Evolutionary conservation across 2,888 invertebrate species (phyloP), one percentile per base, ranked within the genome.

Genomic region (Eudasyphora cyanicolor): DNA sequence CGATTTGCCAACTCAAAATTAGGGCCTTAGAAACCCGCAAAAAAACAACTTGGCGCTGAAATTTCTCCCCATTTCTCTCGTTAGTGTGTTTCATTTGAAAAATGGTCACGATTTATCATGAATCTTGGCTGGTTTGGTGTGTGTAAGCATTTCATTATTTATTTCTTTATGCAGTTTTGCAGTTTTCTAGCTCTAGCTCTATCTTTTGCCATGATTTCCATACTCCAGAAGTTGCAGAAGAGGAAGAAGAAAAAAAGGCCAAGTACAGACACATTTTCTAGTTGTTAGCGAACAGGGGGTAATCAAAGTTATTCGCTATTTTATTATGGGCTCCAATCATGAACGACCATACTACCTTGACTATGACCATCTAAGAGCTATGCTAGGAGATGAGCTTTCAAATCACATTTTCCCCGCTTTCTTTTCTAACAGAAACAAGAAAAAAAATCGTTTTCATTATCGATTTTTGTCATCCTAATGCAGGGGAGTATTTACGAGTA

Each of bases 31-130:
- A 71, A 32, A 69, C 54, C 32, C 35, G 10, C 8, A 8, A 29
- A 74, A 14, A 38, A 51, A 70, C 67, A 27, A 62, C 64, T 19
- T 17, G 54, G 35, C 62, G 6, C 10, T 75, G 67, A 75, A 76
- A 67, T 82, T 76, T 79, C 79, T 76, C 79, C 71, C 76, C 73
- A 67, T 67, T 82, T 76, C 14, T 49, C 32, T 45, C 42, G 32
- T 75, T 45, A 32, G 45, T 64, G n/a, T 54, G n/a, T 74, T 82
- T 78, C 38, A 79, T 75, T 71, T 79, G 76, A 79, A 77, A 83
- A 79, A 83, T 79, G 64, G 79, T 83, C 79, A 83, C 82, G 82
- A 83, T 77, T 83, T 83, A 76, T 76, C 76, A 83, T 74, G 82
- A 57, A 79, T 79, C 82, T 83, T 54, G 70, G 51, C 35, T 19